Evolutionary conservation across 2,888 invertebrate species (phyloP), one percentile per base, ranked within the genome.

Genomic region (Pycnomerus fuliginosus): DNA sequence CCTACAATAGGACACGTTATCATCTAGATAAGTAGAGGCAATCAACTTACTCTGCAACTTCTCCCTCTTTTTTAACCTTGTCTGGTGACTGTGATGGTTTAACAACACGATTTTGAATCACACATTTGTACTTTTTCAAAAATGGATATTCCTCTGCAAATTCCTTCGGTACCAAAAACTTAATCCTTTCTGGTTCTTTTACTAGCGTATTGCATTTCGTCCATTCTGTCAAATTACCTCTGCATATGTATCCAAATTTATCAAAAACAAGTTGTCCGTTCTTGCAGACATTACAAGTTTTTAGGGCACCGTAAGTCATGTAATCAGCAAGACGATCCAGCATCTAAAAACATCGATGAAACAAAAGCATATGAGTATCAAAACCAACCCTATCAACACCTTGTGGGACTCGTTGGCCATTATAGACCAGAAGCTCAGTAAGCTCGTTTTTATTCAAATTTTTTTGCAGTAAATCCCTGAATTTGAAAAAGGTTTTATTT

Each of bases 251-350:
- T 2, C 90, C 89, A 44, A 80, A 76, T 16, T 86, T 84, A 41
- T 74, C 75, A 58, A 84, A 81, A 22, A 79, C 72, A 12, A 87
- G 76, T 62, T 91, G 87, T 0, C 90, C 90, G 1, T 75, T 69
- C 34, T 80, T 79, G 65, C 98, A 99, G 56, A 86, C 84, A 0
- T 80, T 69, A 61, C 98, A 99, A 0, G 80, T 80, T 45, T 79
- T 70, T 2, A 93, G 74, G 1, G 84, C 81, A 16, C 98, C 99
- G 74, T 98, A 99, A 0, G 85, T 80, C 81, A 98, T 85, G 17
- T 83, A 77, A 71, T 99, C 98, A 5, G 89, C 79, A 3, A 94
- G 68, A 34, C 78, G 77, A 68, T 94, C 90, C 41, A 89, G 67
- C 40, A 86, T 79, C 87, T 91, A 63, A 74, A 74, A 49, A 34